These are phyloP conservation scores for Kryptolebias ocellatus DNA, from an alignment of 2,797 vertebrate species.

Conservation along the genomic window DNA sequence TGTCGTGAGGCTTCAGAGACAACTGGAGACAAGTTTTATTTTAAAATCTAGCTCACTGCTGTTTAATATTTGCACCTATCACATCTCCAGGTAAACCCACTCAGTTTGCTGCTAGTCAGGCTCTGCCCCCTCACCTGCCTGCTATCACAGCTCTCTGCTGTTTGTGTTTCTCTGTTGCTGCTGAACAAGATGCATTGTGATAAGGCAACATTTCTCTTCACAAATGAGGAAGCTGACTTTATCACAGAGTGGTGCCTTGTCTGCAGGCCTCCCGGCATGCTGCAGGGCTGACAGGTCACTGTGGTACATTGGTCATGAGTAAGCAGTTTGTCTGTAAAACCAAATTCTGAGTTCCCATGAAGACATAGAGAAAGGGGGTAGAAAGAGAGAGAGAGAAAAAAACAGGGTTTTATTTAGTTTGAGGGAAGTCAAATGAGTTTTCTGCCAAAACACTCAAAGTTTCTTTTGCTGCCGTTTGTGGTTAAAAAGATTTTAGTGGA, in stretches of 20 bases:
- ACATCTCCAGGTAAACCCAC: not conserved
- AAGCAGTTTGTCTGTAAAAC: conserved; percentile 41
- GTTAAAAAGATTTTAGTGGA: not conserved
- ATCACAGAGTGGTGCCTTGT: not conserved
- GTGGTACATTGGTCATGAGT: conserved; percentile 46
- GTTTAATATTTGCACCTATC: not conserved
- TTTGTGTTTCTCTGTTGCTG: not conserved
- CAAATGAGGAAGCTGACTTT: conserved; percentile 43
- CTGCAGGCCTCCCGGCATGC: conserved; percentile 53
- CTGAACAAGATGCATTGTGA: conserved; percentile 13
- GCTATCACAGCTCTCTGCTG: conserved; percentile 5
- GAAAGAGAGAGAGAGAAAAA: not conserved
- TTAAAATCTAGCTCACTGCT: too few relatives aligned
- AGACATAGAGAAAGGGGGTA: conserved; percentile 13
- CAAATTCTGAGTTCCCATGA: conserved; percentile 33
- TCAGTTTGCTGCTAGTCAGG: not conserved
- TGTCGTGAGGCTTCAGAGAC: too few relatives aligned
- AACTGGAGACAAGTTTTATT: too few relatives aligned
- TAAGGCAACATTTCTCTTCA: not conserved
- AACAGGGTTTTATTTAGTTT: conserved; percentile 12
- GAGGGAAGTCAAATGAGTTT: conserved; percentile 18
- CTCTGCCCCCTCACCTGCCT: not conserved
- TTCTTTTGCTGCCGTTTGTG: conserved; percentile 25
- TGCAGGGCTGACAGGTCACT: conserved; percentile 51
- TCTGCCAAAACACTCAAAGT: not conserved